Conservation (phyloP, 1,140 invertebrate species). For the Argopecten irradians region DNA sequence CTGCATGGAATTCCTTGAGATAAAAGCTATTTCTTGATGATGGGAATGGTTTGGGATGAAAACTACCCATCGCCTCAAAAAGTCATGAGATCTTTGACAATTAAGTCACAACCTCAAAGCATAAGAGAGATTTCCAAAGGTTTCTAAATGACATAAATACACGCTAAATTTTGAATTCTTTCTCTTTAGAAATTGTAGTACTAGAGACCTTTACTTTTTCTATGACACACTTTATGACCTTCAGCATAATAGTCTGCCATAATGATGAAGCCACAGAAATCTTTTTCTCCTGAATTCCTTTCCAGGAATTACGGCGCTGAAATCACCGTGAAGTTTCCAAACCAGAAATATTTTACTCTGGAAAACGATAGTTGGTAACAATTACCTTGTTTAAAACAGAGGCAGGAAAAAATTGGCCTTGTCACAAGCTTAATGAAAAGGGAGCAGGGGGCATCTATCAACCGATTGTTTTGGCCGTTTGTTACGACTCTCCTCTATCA, state of each 20-base stretch:
- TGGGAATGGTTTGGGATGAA: too few relatives aligned
- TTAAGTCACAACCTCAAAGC: too few relatives aligned
- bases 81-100: too few relatives aligned
- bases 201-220: too few relatives aligned
- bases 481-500: neutral
- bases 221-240: neutral
- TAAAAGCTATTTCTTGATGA: too few relatives aligned
- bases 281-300: neutral
- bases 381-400: constrained; percentile 23
- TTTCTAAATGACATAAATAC: too few relatives aligned
- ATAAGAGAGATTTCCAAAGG: too few relatives aligned
- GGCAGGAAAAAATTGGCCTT: neutral
- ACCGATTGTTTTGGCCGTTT: neutral
- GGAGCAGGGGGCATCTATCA: neutral
- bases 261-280: neutral
- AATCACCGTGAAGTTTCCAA: constrained; percentile 14
- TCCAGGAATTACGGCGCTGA: neutral
- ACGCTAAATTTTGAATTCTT: too few relatives aligned
- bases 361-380: constrained; percentile 1
- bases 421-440: constrained; percentile 17
- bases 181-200: too few relatives aligned
- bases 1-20: too few relatives aligned
- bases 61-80: too few relatives aligned
- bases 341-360: constrained; percentile 2
- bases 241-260: neutral